Percentiles rank a stretch among this genome's conserved stretches.
phyloP scores from a whole-genome alignment of 64 coral and sea anemone species.

The Montipora efflorescens region DNA sequence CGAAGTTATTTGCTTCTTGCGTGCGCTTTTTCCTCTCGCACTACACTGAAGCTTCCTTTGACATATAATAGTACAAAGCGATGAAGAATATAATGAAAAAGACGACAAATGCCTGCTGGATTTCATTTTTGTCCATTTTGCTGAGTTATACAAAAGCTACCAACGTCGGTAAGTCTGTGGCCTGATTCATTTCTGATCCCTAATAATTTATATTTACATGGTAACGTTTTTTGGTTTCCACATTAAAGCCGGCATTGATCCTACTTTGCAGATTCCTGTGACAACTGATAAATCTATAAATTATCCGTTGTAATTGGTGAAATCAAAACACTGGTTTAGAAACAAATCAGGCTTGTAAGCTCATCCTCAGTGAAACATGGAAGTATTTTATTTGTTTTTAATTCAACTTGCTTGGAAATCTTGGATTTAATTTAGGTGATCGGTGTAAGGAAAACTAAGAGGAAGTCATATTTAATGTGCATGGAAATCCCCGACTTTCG shows the following conservation, averaged over 20 bases:
- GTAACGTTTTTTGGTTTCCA: not conserved
- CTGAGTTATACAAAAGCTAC: not conserved
- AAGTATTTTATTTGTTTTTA: not conserved
- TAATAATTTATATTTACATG: constrained; percentile 10
- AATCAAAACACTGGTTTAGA: not conserved
- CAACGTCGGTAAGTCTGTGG: constrained; percentile 20
- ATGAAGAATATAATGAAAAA: not conserved
- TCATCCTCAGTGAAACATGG: not conserved
- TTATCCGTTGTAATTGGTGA: not conserved
- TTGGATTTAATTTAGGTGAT: not conserved
- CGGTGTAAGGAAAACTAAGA: not conserved
- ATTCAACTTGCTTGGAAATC: not conserved
- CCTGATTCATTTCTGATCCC: constrained; percentile 7
- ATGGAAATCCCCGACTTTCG: too few species aligned
- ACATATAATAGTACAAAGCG: not conserved
- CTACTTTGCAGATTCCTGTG: not conserved
- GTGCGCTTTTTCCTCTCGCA: not conserved
- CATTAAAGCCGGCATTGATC: not conserved
- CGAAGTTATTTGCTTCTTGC: not conserved
- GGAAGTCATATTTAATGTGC: too few species aligned
- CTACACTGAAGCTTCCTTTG: not conserved
- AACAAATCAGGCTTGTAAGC: not conserved
- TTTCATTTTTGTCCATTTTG: not conserved
- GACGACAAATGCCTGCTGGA: too few species aligned
- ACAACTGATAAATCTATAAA: not conserved